These are phyloP conservation scores for Gopherus evgoodei DNA, from an alignment of 2,113 vertebrate species.

Conservation along the genomic window DNA sequence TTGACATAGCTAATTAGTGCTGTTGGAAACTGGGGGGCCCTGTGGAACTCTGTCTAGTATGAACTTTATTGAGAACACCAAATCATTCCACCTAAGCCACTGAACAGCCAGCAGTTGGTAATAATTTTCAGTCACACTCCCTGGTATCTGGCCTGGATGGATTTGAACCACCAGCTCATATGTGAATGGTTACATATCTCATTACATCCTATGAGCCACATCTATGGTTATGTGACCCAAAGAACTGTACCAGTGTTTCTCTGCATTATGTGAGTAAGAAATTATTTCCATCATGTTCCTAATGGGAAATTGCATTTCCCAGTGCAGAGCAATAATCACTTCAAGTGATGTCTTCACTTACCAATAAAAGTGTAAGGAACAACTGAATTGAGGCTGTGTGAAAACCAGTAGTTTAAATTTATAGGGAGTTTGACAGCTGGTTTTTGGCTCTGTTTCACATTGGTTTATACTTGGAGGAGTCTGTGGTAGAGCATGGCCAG, in stretches of 20 bases:
- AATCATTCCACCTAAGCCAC: not conserved
- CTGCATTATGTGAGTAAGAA: not conserved
- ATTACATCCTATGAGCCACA: not conserved
- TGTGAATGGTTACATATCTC: not conserved
- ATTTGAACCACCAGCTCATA: not conserved
- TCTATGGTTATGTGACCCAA: not conserved
- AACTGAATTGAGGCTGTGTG: not conserved
- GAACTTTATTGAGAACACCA: not conserved
- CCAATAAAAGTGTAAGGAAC: not conserved
- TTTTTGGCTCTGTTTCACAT: not conserved
- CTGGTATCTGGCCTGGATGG: not conserved
- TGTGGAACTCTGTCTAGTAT: accelerated
- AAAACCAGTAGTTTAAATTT: not conserved
- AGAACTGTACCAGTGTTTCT: not conserved
- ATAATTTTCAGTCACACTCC: not conserved
- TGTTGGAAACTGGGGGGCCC: not conserved
- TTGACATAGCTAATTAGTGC: not conserved
- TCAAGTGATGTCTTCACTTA: not conserved
- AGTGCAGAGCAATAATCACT: not conserved
- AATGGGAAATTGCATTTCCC: not conserved
- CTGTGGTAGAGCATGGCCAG: not conserved
- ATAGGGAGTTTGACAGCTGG: not conserved
- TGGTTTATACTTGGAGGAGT: not conserved
- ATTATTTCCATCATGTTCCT: not conserved
- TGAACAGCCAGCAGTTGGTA: not conserved